Evolutionary conservation across 2,888 invertebrate species (phyloP).

Genomic region (Candidula unifasciata): DNA sequence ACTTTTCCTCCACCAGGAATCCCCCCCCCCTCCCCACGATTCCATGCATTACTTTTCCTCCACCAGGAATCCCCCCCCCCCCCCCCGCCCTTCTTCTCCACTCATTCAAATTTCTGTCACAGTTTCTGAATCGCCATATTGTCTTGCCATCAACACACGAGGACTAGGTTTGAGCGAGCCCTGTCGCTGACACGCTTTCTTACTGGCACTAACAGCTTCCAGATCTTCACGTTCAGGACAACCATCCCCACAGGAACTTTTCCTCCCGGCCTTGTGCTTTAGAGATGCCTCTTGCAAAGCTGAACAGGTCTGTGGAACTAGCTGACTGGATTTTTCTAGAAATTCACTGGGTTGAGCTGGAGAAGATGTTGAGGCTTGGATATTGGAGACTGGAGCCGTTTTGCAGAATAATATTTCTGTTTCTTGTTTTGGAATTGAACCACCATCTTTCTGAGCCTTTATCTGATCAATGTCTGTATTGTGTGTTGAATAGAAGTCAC

Average conservation of each 20-base stretch:
- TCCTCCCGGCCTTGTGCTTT: background rate
- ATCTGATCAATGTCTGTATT: background rate
- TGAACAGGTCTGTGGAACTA: background rate
- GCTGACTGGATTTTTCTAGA: background rate
- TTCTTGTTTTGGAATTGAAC: too few species aligned
- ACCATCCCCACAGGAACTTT: slow-evolving; percentile 28
- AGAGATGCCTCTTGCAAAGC: background rate
- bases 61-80: too few species aligned
- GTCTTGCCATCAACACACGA: background rate
- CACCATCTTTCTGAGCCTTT: too few species aligned
- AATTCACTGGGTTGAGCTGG: background rate
- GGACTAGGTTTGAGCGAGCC: too few species aligned
- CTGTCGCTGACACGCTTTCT: slow-evolving; percentile 4
- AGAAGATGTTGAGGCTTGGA: background rate
- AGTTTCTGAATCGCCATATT: background rate
- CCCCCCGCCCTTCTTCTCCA: background rate
- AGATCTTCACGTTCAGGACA: background rate
- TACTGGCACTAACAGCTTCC: background rate
- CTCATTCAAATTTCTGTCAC: background rate
- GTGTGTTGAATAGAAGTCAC: background rate
- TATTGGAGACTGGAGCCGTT: background rate
- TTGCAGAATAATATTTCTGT: background rate
- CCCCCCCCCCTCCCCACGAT: too few species aligned
- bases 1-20: too few species aligned
- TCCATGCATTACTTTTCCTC: too few species aligned